Base-by-base conservation (phyloP, 2,113 vertebrate genomes). In the Charadrius vociferus region DNA sequence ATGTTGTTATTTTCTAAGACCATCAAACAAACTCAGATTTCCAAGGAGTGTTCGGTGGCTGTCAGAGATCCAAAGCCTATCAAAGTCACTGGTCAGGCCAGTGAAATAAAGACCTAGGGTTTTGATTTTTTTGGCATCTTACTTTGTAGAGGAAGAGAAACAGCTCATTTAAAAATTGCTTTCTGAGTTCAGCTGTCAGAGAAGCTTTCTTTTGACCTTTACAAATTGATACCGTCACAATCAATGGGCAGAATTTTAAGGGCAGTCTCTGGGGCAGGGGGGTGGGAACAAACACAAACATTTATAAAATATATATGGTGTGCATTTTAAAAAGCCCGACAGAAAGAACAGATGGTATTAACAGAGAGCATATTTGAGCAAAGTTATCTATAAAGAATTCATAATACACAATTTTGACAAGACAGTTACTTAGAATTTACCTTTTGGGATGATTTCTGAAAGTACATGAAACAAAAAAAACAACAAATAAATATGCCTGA, bases 141-240 rank as follows among this genome's bases (percentile, higher is more conserved):
- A 41, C 79, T 87, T 94, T 74, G 80, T 39, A 72, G 82, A 65
- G 70, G 30, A 66, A 70, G 58, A 82, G 73, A 94, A 93, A 82
- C 47, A 84, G 39, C 84, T 88, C 81, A 90, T 91, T 95, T 94
- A 81, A 92, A 96, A 93, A 83, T 34, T 30, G 67, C 71, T 93
- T 79, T 93, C 73, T 79, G 84, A 81, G 75, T 89, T 91, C 52
- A 78, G 52, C 91, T 94, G 90, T 88, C 91, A 86, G 79, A 78
- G 88, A 56, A 81, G 91, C 59, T 93, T 86, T 97, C 84, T 63
- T 36, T 55, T 96, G 91, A 93, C 85, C 94, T 97, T 95, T 95
- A 81, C 88, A 91, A 93, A 96, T 92, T 96, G 92, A 92, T 93
- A 39, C 53, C 1, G 21, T 90, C 92, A 89, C 90, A 94, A 94